Conservation (phyloP, 2,797 vertebrate species). For the Eulemur mongoz region DNA sequence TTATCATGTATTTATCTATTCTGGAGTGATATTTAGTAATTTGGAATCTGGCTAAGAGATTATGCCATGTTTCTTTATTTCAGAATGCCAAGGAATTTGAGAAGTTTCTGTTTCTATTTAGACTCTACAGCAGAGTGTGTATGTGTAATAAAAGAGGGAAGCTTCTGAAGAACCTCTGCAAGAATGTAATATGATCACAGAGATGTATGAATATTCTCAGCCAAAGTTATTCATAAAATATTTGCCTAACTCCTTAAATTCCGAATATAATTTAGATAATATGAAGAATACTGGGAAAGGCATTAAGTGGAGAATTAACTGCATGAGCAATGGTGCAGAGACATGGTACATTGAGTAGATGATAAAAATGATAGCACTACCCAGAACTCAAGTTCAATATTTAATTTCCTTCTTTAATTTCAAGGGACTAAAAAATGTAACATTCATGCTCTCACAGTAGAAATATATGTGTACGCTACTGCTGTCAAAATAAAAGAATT, state of each 20-base stretch:
- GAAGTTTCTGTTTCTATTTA: neutral
- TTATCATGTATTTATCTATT: neutral
- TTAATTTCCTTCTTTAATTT: neutral
- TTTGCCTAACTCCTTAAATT: neutral
- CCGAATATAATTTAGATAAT: neutral
- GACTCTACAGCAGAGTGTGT: neutral
- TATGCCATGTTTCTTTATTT: neutral
- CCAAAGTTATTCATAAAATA: neutral
- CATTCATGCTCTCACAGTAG: neutral
- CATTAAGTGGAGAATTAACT: neutral
- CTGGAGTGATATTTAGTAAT: neutral
- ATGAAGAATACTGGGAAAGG: neutral
- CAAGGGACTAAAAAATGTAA: neutral
- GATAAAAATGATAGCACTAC: neutral
- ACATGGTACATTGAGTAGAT: neutral
- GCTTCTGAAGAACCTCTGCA: neutral
- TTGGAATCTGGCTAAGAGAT: neutral
- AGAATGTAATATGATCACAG: neutral
- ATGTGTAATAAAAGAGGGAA: neutral
- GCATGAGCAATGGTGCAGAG: neutral
- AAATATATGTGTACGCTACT: neutral
- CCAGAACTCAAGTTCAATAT: neutral
- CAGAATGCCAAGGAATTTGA: neutral
- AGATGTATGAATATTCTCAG: neutral
- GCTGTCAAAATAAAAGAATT: neutral